Evolutionary conservation across 1,140 invertebrate genomes (phyloP), one percentile per base, ranked within the genome.

Genomic region (Megalonaias nervosa): DNA sequence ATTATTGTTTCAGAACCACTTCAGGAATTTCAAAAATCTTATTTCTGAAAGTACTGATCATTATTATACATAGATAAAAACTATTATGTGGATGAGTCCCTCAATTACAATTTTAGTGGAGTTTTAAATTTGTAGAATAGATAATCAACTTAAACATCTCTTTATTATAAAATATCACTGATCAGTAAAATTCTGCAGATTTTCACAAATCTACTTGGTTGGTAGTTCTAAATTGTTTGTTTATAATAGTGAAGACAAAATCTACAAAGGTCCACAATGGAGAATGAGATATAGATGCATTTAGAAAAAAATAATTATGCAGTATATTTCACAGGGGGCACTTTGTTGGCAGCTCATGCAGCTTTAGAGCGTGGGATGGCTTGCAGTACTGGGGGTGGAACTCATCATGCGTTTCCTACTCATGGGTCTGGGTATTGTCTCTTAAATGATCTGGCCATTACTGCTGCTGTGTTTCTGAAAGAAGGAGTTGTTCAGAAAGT

Each of bases 321-420:
- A 21, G 65, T 15, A 23, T 23, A 48, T 82, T 16, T 58, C 64
- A 17, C 70, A 89, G 89, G 86, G 71, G 89, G 89, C 16, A 90
- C 89, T 19, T 26, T 89, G 14, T 71, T 89, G 56, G 84, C 87
- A n/a, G 79, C 83, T 31, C 31, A 72, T 59, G 26, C 89, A 55
- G 79, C 85, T 14, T 67, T 90, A 67, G 81, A 88, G 67, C 73
- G 82, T 48, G 89, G 89, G 3, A 60, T 90, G 57, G 86, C 89
- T 14, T 89, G 85, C 72, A 90, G 88, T 61, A 89, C 89, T 21
- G 89, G 84, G 2, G 89, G 89, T 26, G 89, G 89, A 4, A 90
- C 89, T 15, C 89, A 90, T 77, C 89, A 90, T 74, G 89, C 89
- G 19, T 89, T 86, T 66, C 85, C 88, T 55, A 82, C 81, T 60